phyloP scores from a whole-genome alignment of 2,888 invertebrate genomes.

The Rhamphomyia laevipes region DNA sequence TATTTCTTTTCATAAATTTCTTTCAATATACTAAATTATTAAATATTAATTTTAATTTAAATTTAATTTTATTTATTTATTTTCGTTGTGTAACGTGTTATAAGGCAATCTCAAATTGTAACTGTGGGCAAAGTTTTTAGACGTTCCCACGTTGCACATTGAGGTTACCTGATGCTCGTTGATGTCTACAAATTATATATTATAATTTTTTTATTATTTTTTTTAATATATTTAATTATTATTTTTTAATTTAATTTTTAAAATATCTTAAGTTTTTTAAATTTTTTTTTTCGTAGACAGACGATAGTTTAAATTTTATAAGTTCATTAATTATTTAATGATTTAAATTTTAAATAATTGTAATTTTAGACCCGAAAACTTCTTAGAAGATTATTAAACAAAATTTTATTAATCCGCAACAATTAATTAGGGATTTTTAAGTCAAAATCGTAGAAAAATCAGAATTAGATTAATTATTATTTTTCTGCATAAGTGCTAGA shows the following conservation, averaged over 20 bases:
- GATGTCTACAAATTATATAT: slow-evolving; percentile 17
- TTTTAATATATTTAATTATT: slow-evolving; percentile 11
- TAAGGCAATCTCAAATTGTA: slow-evolving; percentile 97
- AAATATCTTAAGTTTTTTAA: too few species aligned
- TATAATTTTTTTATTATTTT: slow-evolving; percentile 1
- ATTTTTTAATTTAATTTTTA: slow-evolving; percentile 17
- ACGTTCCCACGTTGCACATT: slow-evolving; percentile 38
- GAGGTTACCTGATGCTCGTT: slow-evolving; percentile 34
- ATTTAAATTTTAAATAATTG: too few species aligned
- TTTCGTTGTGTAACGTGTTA: slow-evolving; percentile 33
- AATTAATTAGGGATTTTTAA: too few species aligned
- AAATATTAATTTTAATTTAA: slow-evolving; percentile 5
- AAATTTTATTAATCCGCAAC: too few species aligned
- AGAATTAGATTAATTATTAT: too few species aligned
- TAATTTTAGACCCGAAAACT: too few species aligned
- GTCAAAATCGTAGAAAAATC: too few species aligned
- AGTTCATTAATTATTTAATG: too few species aligned
- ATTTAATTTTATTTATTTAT: not conserved
- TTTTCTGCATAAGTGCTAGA: too few species aligned
- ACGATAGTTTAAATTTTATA: too few species aligned
- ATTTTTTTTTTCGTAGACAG: too few species aligned
- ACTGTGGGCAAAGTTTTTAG: slow-evolving; percentile 66
- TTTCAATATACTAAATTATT: slow-evolving; percentile 21
- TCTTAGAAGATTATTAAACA: too few species aligned
- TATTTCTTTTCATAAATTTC: slow-evolving; percentile 31